Conservation (phyloP, 1,140 invertebrate genomes). For the Bathynomus jamesi region DNA sequence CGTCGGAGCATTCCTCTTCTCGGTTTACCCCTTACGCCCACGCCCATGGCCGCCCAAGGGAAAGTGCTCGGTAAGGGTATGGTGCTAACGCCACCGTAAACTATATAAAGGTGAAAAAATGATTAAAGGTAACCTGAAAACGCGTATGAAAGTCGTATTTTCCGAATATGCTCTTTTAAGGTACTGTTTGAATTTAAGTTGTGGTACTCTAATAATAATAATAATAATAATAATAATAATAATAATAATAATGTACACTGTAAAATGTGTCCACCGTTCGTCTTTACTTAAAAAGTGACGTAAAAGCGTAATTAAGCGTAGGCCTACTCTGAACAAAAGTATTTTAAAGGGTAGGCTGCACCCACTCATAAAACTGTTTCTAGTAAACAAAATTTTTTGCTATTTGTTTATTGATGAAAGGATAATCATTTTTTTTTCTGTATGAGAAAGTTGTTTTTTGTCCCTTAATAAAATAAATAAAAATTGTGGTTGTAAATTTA, state of each 20-base stretch:
- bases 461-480: too few species aligned
- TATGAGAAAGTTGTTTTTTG: too few species aligned
- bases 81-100: constrained; percentile 27
- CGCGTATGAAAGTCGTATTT: not conserved
- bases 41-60: constrained; percentile 59
- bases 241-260: not conserved
- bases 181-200: not conserved
- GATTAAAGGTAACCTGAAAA: too few species aligned
- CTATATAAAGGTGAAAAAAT: constrained; percentile 1
- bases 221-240: not conserved
- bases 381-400: too few species aligned
- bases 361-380: too few species aligned
- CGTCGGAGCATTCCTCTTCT: constrained; percentile 54
- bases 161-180: not conserved
- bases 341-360: too few species aligned
- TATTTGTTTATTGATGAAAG: too few species aligned
- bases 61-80: constrained; percentile 60
- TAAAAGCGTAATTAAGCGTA: too few species aligned
- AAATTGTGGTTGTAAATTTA: too few species aligned
- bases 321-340: too few species aligned
- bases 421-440: too few species aligned
- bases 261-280: not conserved
- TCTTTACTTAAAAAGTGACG: too few species aligned
- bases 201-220: not conserved
- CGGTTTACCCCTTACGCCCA: constrained; percentile 44